These are phyloP conservation scores for Bombylius major DNA, from an alignment of 2,888 invertebrate genomes.

Conservation along the genomic window DNA sequence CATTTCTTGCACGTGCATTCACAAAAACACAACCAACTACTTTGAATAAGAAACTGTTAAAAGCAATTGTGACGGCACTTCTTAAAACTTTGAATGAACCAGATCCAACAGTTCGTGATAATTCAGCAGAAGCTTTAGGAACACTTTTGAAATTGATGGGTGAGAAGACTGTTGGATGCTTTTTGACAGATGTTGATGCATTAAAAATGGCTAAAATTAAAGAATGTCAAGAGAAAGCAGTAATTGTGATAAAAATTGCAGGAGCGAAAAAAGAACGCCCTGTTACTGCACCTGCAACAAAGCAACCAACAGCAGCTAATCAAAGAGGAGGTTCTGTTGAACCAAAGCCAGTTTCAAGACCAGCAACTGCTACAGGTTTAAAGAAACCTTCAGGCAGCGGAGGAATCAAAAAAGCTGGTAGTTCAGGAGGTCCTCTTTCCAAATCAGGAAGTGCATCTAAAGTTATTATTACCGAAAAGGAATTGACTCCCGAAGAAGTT, in stretches of 20 bases:
- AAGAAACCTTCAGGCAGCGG: conserved; percentile 17
- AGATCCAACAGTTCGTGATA: conserved; percentile 86
- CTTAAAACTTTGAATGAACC: conserved; percentile 50
- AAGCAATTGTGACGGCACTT: conserved; percentile 63
- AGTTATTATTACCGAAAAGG: conserved; percentile 43
- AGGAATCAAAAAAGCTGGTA: conserved; percentile 11
- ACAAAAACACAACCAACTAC: conserved; percentile 66
- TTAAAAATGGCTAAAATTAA: conserved; percentile 89
- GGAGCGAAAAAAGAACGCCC: conserved; percentile 45
- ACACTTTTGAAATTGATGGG: conserved; percentile 88
- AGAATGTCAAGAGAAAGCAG: conserved; percentile 87
- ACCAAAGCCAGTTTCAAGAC: conserved; percentile 28
- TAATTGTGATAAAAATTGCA: conserved; percentile 60
- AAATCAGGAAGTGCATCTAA: conserved; percentile 30
- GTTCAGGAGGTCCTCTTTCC: conserved; percentile 16
- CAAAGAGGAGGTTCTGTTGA: conserved; percentile 28
- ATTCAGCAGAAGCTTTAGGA: conserved; percentile 85
- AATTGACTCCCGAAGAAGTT: conserved; percentile 64
- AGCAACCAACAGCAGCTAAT: conserved; percentile 19
- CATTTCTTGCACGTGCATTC: conserved; percentile 74
- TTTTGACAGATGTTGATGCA: conserved; percentile 77
- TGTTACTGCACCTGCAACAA: conserved; percentile 26
- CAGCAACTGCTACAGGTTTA: conserved; percentile 23
- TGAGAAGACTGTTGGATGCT: conserved; percentile 77
- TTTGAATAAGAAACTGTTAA: conserved; percentile 81